Conservation (phyloP, 2,888 invertebrate genomes). For the Parelbella ahira region DNA sequence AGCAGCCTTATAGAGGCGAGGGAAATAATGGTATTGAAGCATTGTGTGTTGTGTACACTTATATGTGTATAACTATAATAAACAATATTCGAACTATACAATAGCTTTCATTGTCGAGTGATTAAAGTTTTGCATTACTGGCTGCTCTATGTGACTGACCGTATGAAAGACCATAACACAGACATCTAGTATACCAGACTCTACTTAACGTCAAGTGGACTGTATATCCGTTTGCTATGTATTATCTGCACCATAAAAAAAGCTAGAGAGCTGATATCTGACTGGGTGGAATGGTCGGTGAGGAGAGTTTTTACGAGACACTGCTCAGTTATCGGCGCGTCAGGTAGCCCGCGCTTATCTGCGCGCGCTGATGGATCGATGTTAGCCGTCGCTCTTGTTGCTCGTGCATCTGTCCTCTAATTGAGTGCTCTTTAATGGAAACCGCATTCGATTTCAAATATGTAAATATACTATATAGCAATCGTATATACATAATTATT, state of each 20-base stretch:
- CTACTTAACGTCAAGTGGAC: slow-evolving; percentile 2
- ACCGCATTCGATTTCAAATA: slow-evolving; percentile 49
- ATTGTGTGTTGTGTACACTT: too few relatives aligned
- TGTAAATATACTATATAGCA: slow-evolving; percentile 35
- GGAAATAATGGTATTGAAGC: too few relatives aligned
- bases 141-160: too few relatives aligned
- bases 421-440: slow-evolving; percentile 53
- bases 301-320: slow-evolving; percentile 26
- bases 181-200: too few relatives aligned
- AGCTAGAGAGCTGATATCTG: slow-evolving; percentile 16
- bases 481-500: slow-evolving; percentile 8
- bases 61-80: too few relatives aligned
- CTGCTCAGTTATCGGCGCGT: slow-evolving; percentile 67
- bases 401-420: slow-evolving; percentile 47
- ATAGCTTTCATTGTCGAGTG: too few relatives aligned
- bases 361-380: slow-evolving; percentile 67
- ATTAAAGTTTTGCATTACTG: too few relatives aligned
- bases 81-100: too few relatives aligned
- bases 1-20: not conserved
- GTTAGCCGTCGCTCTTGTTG: slow-evolving; percentile 57
- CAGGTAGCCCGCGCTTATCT: slow-evolving; percentile 66
- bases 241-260: slow-evolving; percentile 11
- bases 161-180: too few relatives aligned
- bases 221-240: not conserved
- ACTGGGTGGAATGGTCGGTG: slow-evolving; percentile 16